phyloP scores from a whole-genome alignment of 23 tunicate species.

The Botrylloides violaceus region DNA sequence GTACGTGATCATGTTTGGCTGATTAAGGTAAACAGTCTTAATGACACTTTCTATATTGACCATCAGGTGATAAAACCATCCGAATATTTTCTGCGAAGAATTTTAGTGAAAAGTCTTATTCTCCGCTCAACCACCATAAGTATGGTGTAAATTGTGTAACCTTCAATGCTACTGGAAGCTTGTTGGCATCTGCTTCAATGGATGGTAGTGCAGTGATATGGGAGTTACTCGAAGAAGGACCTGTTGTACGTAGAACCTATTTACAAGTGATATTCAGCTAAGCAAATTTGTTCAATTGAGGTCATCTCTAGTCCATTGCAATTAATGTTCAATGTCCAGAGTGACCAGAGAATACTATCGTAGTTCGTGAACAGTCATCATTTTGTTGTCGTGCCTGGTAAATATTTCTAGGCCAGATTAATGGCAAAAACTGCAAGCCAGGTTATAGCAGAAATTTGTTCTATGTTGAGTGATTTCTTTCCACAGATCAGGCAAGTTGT shows the following conservation, averaged over 20 bases:
- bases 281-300: background rate
- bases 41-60: background rate
- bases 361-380: no score
- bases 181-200: slow-evolving; percentile 58
- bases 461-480: no score
- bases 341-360: no score
- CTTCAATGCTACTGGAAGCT: slow-evolving; percentile 37
- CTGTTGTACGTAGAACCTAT: background rate
- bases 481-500: slow-evolving; percentile 22
- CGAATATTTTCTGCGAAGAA: slow-evolving; percentile 46
- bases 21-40: background rate
- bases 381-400: no score
- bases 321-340: no score
- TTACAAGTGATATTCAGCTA: background rate
- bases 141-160: slow-evolving; percentile 73
- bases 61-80: slow-evolving; percentile 73
- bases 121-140: slow-evolving; percentile 62
- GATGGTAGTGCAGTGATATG: slow-evolving; percentile 81
- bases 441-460: background rate
- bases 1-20: slow-evolving; percentile 10
- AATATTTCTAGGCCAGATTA: no score
- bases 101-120: slow-evolving; percentile 56
- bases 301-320: background rate
- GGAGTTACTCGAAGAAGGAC: slow-evolving; percentile 23
- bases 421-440: no score